Evolutionary conservation across 2,888 invertebrate species (phyloP), one percentile per base, ranked within the genome.

Genomic region (Matsumyia berberina): DNA sequence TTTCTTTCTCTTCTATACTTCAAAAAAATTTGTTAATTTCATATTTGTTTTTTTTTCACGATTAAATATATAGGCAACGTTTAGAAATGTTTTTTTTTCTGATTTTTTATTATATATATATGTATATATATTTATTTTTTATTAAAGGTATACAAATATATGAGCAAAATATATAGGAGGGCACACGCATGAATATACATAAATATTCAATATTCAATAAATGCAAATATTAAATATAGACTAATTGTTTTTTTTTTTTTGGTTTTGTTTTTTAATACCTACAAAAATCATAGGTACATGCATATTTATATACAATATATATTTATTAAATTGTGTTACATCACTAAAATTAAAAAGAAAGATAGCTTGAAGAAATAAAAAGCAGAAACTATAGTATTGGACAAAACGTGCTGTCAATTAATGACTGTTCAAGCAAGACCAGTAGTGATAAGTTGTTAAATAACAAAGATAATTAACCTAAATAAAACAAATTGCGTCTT

Each of bases 121-220:
- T 67, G 55, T 46, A 37, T 53, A 51, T 73, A 12, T 51, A 60
- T 62, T 53, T 76, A 66, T 69, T 33, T 49, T 72, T 67, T 62
- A 55, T 76, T 86, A 81, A 80, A 86, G 80, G 80, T 86, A 80
- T 86, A 86, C 80, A 86, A 86, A 80, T 80, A 86, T 86, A 86
- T 86, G 86, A 86, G 86, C 86, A 86, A 86, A 86, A 86, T 86
- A 86, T 86, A 86, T 86, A 86, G 86, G 86, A 86, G 86, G 86
- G 86, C 86, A 86, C 80, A 86, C 86, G 86, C 86, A 86, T 86
- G 81, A 80, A 86, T 86, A 77, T 81, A 85, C 79, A 80, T 66
- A 80, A 70, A 85, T 85, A 85, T 85, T 85, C 79, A 85, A 85
- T 86, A 86, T 80, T 86, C 55, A 62, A 86, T 81, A 86, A 86